These are phyloP conservation scores for Holothuria scabra DNA, from an alignment of 53 echinoderm and acorn worm species.

Conservation along the genomic window DNA sequence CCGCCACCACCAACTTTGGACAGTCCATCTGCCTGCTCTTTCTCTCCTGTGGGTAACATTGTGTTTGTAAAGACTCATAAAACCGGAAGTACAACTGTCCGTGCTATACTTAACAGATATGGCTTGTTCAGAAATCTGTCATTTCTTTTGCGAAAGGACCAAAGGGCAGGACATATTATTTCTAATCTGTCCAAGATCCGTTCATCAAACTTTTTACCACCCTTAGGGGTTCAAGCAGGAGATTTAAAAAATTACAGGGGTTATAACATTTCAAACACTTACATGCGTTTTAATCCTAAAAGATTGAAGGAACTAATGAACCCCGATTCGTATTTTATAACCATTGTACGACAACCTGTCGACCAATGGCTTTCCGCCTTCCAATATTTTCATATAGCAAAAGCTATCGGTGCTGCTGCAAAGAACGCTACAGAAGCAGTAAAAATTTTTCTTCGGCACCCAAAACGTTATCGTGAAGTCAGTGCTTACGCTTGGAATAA, in stretches of 20 bases:
- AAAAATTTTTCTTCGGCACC: conserved; percentile 46
- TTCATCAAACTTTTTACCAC: conserved; percentile 52
- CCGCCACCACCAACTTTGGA: not conserved
- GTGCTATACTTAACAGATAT: conserved; percentile 54
- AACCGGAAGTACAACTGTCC: conserved; percentile 68
- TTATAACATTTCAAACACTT: conserved; percentile 60
- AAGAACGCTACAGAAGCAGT: not conserved
- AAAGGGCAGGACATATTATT: conserved; percentile 48
- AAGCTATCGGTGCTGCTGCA: not conserved
- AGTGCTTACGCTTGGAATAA: conserved; percentile 62
- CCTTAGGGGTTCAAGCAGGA: conserved; percentile 35
- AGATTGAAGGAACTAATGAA: conserved; percentile 60
- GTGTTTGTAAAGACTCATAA: conserved; percentile 69
- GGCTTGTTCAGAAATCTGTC: conserved; percentile 52
- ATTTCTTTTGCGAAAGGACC: conserved; percentile 42
- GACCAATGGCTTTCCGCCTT: conserved; percentile 67
- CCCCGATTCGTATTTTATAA: conserved; percentile 55
- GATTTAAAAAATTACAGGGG: conserved; percentile 48
- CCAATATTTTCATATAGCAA: conserved; percentile 54
- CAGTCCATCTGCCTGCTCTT: not conserved
- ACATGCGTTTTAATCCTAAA: conserved; percentile 41
- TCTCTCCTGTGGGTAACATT: conserved; percentile 34
- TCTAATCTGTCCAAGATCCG: conserved; percentile 25
- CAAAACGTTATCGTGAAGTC: conserved; percentile 49
- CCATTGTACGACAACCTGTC: conserved; percentile 64